phyloP scores from a whole-genome alignment of 1,140 invertebrate species.

The Drosophila bipectinata region DNA sequence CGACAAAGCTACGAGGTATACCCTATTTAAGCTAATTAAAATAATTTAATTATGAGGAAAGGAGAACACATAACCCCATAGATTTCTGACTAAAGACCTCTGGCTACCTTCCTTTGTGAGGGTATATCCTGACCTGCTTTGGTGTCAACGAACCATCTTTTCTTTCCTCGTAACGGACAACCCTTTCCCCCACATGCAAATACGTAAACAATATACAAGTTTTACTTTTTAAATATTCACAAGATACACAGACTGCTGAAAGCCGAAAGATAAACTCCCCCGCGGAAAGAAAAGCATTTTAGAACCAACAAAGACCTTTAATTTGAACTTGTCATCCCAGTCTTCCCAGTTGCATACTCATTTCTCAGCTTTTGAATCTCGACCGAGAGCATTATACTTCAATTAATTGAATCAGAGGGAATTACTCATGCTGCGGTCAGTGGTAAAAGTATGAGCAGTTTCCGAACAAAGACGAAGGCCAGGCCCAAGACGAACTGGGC shows the following conservation, averaged over 20 bases:
- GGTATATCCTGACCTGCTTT: slow-evolving; percentile 7
- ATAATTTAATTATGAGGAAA: neutral
- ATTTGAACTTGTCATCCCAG: slow-evolving; percentile 37
- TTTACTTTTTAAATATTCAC: slow-evolving; percentile 46
- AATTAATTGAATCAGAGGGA: slow-evolving; percentile 69
- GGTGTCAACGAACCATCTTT: slow-evolving; percentile 32
- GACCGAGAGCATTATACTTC: slow-evolving; percentile 33
- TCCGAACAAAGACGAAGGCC: slow-evolving; percentile 15
- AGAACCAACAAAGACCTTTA: slow-evolving; percentile 27
- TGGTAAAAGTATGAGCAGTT: slow-evolving; percentile 14
- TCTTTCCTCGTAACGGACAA: slow-evolving; percentile 24
- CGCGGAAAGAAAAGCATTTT: neutral
- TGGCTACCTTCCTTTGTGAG: neutral
- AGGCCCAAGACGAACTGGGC: neutral
- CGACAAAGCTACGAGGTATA: neutral
- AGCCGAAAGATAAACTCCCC: slow-evolving; percentile 8
- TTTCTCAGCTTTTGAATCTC: slow-evolving; percentile 31
- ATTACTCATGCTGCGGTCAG: slow-evolving; percentile 43
- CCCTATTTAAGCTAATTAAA: slow-evolving; percentile 2
- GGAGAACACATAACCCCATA: neutral
- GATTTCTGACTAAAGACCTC: neutral
- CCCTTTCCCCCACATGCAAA: slow-evolving; percentile 7
- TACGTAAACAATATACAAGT: slow-evolving; percentile 37
- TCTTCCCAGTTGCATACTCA: neutral
- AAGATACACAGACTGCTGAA: neutral